phyloP scores from a whole-genome alignment of 2,888 invertebrate genomes.

The Netelia virgata region DNA sequence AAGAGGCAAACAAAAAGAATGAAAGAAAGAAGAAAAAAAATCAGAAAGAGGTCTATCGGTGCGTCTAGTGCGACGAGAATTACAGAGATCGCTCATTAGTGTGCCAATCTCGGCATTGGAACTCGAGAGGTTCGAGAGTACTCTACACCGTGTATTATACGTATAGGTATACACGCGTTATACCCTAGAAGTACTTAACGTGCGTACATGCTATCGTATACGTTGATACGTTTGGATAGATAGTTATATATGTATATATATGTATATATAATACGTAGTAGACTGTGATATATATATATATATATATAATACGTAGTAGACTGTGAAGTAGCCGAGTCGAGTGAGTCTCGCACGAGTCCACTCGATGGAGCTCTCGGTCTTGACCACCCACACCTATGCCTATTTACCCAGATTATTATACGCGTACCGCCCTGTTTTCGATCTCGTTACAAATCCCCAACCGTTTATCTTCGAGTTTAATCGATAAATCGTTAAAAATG shows the following conservation, averaged over 20 bases:
- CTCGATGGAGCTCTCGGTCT: conserved; percentile 38
- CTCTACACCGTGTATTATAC: conserved; percentile 31
- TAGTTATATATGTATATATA: conserved; percentile 5
- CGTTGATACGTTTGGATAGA: conserved; percentile 12
- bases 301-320: background rate
- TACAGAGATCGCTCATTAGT: conserved; percentile 44
- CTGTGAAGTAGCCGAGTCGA: conserved; percentile 33
- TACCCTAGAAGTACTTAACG: conserved; percentile 37
- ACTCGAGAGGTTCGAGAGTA: conserved; percentile 30
- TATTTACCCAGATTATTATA: background rate
- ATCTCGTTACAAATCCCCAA: background rate
- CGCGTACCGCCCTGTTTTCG: background rate
- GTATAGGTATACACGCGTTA: conserved; percentile 16
- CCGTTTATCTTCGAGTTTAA: background rate
- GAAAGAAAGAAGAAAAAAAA: conserved; percentile 6
- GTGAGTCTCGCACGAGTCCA: conserved; percentile 37
- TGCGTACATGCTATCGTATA: conserved; percentile 36
- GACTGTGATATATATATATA: conserved; percentile 6
- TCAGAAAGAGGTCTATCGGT: conserved; percentile 19
- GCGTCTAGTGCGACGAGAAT: conserved; percentile 19
- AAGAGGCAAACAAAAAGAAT: background rate
- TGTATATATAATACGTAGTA: background rate
- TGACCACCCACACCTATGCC: conserved; percentile 50
- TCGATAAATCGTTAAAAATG: too few species aligned
- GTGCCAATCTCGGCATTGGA: conserved; percentile 17